phyloP scores from a whole-genome alignment of 2,113 vertebrate species.

The Thalassarche chlororhynchos region DNA sequence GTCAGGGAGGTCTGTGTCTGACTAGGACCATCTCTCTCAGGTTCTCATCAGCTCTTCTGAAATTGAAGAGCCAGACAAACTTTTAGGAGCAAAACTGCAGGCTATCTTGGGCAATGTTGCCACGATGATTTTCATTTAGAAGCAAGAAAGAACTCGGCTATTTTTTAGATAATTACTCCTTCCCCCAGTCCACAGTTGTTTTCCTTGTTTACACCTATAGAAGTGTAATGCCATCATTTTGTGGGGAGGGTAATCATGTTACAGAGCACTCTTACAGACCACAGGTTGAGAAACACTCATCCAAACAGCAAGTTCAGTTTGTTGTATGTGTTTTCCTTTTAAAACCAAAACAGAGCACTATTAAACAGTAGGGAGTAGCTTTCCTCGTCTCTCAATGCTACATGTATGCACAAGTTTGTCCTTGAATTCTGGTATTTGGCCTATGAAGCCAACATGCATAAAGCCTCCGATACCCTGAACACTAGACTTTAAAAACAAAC shows the following conservation, averaged over 20 bases:
- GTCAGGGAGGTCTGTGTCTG: neutral
- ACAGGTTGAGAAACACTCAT: slow-evolving; percentile 37
- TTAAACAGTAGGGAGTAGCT: slow-evolving; percentile 27
- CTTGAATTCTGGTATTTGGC: slow-evolving; percentile 33
- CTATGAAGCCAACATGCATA: slow-evolving; percentile 10
- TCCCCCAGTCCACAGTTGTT: slow-evolving; percentile 1
- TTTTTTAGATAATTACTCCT: slow-evolving; percentile 39
- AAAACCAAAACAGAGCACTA: slow-evolving; percentile 21
- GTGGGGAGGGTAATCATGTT: slow-evolving; percentile 13
- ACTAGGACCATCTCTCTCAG: neutral
- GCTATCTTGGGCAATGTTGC: neutral
- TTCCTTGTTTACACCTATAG: slow-evolving; percentile 34
- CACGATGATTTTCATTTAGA: neutral
- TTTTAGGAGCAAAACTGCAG: neutral
- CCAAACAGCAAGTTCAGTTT: slow-evolving; percentile 41
- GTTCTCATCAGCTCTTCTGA: neutral
- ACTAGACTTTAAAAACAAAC: slow-evolving; percentile 28
- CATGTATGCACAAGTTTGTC: slow-evolving; percentile 54
- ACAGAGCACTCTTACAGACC: slow-evolving; percentile 16
- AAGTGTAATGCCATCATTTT: neutral
- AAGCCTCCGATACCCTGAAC: neutral
- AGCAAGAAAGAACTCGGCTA: neutral
- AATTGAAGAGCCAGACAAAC: neutral
- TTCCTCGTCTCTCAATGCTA: slow-evolving; percentile 24
- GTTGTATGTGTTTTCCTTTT: slow-evolving; percentile 24